phyloP scores from a whole-genome alignment of 30 jellyfish, hydroid and myxozoan species.

The Pelagia noctiluca region DNA sequence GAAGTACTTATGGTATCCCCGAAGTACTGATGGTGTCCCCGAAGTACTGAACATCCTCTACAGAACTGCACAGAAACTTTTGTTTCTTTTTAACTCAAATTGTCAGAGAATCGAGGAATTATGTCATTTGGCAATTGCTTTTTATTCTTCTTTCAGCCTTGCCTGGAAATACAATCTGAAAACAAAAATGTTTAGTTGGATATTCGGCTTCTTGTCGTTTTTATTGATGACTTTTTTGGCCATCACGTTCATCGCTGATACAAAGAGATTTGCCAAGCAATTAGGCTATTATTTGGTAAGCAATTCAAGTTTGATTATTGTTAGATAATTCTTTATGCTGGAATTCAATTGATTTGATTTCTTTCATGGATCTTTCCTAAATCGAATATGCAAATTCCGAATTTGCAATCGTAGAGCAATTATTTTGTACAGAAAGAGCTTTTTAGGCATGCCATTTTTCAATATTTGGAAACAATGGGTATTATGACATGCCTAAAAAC shows the following conservation, averaged over 20 bases:
- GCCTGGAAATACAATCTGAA: slow-evolving; percentile 69
- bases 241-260: slow-evolving; percentile 28
- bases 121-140: not conserved
- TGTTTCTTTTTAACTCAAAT: not conserved
- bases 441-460: no score
- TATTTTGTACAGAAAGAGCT: no score
- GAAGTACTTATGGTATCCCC: no score
- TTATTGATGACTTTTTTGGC: slow-evolving; percentile 19
- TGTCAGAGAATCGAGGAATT: not conserved
- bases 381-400: no score
- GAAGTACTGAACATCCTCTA: no score
- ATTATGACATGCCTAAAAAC: no score
- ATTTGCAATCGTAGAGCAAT: no score
- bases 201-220: slow-evolving; percentile 22
- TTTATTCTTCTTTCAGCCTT: slow-evolving; percentile 15
- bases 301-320: not conserved
- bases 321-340: not conserved
- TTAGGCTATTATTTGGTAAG: slow-evolving; percentile 44
- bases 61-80: no score
- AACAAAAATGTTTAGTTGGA: slow-evolving; percentile 46
- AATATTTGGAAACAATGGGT: no score
- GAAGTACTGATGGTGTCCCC: no score
- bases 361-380: not conserved
- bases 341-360: not conserved
- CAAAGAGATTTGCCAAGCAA: slow-evolving; percentile 34